Evolutionary conservation across 64 coral and sea anemone genomes (phyloP).

Genomic region (Orbicella faveolata): DNA sequence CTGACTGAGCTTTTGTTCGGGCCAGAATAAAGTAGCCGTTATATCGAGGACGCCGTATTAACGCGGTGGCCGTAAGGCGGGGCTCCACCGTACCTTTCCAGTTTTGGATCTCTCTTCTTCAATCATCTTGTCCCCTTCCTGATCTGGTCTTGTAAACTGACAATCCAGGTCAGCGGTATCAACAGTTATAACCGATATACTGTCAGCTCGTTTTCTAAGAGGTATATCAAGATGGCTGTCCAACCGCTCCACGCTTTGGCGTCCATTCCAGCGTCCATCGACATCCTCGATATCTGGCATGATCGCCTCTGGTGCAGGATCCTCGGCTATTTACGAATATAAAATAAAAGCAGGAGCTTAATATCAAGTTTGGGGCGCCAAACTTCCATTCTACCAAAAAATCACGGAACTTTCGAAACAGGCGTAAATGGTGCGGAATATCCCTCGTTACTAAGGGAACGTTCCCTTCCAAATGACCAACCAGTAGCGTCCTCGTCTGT

Average conservation of each 20-base stretch:
- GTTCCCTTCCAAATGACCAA: too few relatives aligned
- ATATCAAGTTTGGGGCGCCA: neutral
- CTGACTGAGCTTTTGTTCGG: too few relatives aligned
- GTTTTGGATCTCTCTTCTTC: conserved; percentile 69
- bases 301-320: neutral
- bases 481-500: too few relatives aligned
- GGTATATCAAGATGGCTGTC: neutral
- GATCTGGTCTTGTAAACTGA: conserved; percentile 47
- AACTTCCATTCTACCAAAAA: too few relatives aligned
- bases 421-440: too few relatives aligned
- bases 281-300: neutral
- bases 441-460: too few relatives aligned
- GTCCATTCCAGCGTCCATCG: neutral
- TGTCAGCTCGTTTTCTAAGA: conserved; percentile 27
- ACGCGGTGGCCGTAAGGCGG: too few relatives aligned
- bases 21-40: too few relatives aligned
- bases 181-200: conserved; percentile 53
- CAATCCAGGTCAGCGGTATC: conserved; percentile 74
- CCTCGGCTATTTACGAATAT: neutral
- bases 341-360: neutral
- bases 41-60: too few relatives aligned
- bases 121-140: conserved; percentile 67
- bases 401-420: too few relatives aligned
- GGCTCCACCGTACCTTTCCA: conserved; percentile 38
- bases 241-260: neutral